phyloP scores from a whole-genome alignment of 1,140 invertebrate species.

The fruit fly (Drosophila melanogaster) region Release_6_plus_ISO1_MT NC_004354.4:14296001-14296500 shows the following conservation, averaged over 20 bases:
- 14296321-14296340: conserved; percentile 1
- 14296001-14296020: conserved; percentile 7
- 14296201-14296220: not conserved
- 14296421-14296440: no score
- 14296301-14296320: conserved; percentile 13
- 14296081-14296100: conserved; percentile 20
- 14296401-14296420: no score
- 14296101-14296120: not conserved
- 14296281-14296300: conserved; percentile 43
- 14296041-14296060: conserved; percentile 54
- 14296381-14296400: not conserved
- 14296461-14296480: no score
- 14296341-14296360: no score
- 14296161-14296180: conserved; percentile 19
- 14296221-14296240: conserved; percentile 9
- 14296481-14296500: no score
- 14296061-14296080: conserved; percentile 45
- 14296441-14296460: no score
- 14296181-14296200: conserved; percentile 1
- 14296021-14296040: conserved; percentile 3
- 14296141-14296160: conserved; percentile 19
- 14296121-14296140: not conserved
- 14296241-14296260: conserved; percentile 46
- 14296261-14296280: conserved; percentile 55
- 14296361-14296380: no score